These are phyloP conservation scores for Nematolebias whitei DNA, from an alignment of 2,113 vertebrate species.

Conservation along the genomic window DNA sequence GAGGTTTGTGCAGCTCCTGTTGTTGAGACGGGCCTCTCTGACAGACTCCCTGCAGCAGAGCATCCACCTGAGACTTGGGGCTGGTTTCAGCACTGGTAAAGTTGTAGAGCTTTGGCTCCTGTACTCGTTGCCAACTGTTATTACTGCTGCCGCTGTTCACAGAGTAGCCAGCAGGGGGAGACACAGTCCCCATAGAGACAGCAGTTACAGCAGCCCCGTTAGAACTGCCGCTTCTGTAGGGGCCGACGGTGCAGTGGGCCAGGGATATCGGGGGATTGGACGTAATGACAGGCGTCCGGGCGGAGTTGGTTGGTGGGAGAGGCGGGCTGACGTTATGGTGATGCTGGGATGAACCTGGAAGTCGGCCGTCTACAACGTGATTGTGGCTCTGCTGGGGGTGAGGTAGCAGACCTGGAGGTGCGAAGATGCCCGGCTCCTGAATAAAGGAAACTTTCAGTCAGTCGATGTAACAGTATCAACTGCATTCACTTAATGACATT, in stretches of 20 bases:
- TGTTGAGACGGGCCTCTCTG: conserved; percentile 51
- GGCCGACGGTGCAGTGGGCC: conserved; percentile 39
- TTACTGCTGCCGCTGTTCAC: conserved; percentile 45
- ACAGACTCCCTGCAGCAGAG: conserved; percentile 54
- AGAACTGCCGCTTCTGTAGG: conserved; percentile 29
- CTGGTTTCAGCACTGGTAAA: conserved; percentile 13
- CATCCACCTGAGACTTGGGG: conserved; percentile 57
- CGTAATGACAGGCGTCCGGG: conserved; percentile 75
- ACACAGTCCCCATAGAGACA: conserved; percentile 30
- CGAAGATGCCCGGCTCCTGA: conserved; percentile 68
- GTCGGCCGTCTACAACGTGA: conserved; percentile 54
- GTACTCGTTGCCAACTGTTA: conserved; percentile 37
- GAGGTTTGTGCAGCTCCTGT: conserved; percentile 36
- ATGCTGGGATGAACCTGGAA: conserved; percentile 49
- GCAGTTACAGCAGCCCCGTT: not conserved
- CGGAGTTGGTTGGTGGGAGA: conserved; percentile 52
- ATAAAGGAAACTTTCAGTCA: conserved; percentile 18
- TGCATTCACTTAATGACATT: not conserved
- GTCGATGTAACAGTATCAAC: not conserved
- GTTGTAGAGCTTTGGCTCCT: conserved; percentile 24
- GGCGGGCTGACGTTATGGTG: conserved; percentile 55
- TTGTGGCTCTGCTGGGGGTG: conserved; percentile 76
- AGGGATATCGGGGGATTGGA: conserved; percentile 60
- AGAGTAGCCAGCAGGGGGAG: conserved; percentile 50
- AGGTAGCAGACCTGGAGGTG: conserved; percentile 70